Evolutionary conservation across 2,113 vertebrate species (phyloP), one percentile per base, ranked within the genome.

Genomic region (Cynocephalus volans): DNA sequence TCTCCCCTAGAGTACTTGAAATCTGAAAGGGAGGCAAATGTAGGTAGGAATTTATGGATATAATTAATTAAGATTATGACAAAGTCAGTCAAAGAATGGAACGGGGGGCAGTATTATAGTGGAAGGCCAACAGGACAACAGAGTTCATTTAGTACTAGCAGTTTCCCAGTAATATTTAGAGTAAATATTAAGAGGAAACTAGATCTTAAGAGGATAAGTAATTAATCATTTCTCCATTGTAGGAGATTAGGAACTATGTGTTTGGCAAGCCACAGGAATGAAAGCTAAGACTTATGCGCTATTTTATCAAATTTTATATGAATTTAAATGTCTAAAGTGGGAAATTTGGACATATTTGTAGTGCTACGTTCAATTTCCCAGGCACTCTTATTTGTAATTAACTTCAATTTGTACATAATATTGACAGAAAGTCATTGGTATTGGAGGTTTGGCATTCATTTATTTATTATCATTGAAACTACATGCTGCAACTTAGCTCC

Each of bases 321-420:
- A 84, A 79, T 88, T 50, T 64, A 45, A 73, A 77, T 93, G 69
- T 88, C 65, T 50, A 36, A 58, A n/a, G 21, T 90, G 4, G 86
- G 62, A 91, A 65, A 41, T 93, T 85, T 89, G 73, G 45, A 70
- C 45, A 50, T 41, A 96, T 45, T 41, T 41, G 41, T 41, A 41
- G 56, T 90, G 36, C 52, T 3, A 23, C 89, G 45, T 93, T 97
- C 41, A 81, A 64, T 97, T 76, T 93, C 41, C 26, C 21, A 72
- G 72, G 48, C 23, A 80, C 77, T 91, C 95, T 79, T 87, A 90
- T 94, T 87, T 80, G 41, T 90, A 80, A 69, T 62, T 79, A 79
- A 77, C 48, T 92, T 96, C 8, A 88, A n/a, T 24, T 23, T 75
- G 41, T 41, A 41, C 41, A 41, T 41, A 64, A 79, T 82, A 41